Evolutionary conservation across 2,888 invertebrate species (phyloP).

Genomic region (Elysia crispata): DNA sequence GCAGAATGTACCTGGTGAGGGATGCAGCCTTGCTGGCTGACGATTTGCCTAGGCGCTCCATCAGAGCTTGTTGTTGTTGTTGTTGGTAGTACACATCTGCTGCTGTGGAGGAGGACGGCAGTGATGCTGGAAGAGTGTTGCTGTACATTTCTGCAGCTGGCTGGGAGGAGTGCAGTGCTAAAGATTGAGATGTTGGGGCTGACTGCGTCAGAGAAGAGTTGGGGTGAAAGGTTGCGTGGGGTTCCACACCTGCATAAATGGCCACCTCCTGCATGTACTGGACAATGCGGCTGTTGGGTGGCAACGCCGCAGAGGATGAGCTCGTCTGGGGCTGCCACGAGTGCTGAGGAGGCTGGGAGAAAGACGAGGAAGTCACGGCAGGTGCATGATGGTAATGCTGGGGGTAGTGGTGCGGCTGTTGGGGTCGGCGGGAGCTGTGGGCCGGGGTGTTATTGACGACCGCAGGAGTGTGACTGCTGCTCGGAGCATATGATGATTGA

Average conservation of each 20-base stretch:
- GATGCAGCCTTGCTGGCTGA: constrained; percentile 2
- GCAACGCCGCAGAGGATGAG: background rate
- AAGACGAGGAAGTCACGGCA: background rate
- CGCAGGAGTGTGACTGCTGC: too few species aligned
- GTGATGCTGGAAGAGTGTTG: too few species aligned
- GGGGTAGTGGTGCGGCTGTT: background rate
- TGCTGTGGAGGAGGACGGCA: background rate
- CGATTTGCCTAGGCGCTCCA: constrained; percentile 41
- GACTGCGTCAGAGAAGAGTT: constrained; percentile 34
- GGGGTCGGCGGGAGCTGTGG: background rate
- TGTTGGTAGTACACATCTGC: background rate
- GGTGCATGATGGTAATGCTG: background rate
- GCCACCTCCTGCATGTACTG: constrained; percentile 75
- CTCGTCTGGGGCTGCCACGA: too few species aligned
- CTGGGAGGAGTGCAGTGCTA: background rate
- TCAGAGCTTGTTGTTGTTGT: constrained; percentile 36
- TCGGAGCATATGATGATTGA: background rate
- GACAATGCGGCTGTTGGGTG: constrained; percentile 68
- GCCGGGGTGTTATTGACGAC: constrained; percentile 24
- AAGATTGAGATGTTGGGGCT: constrained; percentile 52
- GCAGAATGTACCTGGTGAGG: too few species aligned
- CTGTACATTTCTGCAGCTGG: too few species aligned
- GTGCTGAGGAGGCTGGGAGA: too few species aligned
- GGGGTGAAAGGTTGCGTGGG: background rate
- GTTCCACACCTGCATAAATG: constrained; percentile 69